These are phyloP conservation scores for Oreochromis aureus DNA, from an alignment of 2,113 vertebrate genomes.

Conservation along the genomic window DNA sequence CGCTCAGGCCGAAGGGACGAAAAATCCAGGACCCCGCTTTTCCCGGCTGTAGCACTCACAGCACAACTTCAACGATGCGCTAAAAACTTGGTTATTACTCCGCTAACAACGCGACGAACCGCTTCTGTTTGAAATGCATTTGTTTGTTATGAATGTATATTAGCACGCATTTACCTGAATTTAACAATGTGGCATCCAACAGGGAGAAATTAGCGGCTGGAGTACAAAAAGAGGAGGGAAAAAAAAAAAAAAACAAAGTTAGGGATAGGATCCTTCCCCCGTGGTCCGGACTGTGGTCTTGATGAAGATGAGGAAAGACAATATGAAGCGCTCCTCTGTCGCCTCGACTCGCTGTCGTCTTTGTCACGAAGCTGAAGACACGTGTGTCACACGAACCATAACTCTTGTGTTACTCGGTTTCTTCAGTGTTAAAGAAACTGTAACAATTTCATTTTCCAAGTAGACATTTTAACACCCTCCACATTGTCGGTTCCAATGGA, in stretches of 20 bases:
- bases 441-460: slow-evolving; percentile 75
- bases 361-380: slow-evolving; percentile 39
- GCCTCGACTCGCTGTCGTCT: slow-evolving; percentile 1
- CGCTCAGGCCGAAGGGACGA: slow-evolving; percentile 5
- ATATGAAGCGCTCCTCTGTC: slow-evolving; percentile 30
- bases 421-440: slow-evolving; percentile 52
- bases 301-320: slow-evolving; percentile 47
- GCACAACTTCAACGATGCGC: slow-evolving; percentile 52
- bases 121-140: neutral
- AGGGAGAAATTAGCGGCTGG: slow-evolving; percentile 37
- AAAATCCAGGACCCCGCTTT: slow-evolving; percentile 54
- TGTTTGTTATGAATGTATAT: neutral
- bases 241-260: slow-evolving; percentile 76
- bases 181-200: slow-evolving; percentile 68
- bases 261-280: slow-evolving; percentile 70
- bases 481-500: slow-evolving; percentile 73
- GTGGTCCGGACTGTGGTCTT: slow-evolving; percentile 57
- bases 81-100: slow-evolving; percentile 59
- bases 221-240: slow-evolving; percentile 33
- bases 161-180: slow-evolving; percentile 51
- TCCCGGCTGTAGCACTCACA: slow-evolving; percentile 18
- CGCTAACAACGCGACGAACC: neutral
- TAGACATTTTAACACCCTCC: slow-evolving; percentile 81
- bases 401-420: slow-evolving; percentile 33
- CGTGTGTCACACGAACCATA: slow-evolving; percentile 32